phyloP scores from a whole-genome alignment of 2,888 invertebrate species.

The Ditylenchus weischeri region DNA sequence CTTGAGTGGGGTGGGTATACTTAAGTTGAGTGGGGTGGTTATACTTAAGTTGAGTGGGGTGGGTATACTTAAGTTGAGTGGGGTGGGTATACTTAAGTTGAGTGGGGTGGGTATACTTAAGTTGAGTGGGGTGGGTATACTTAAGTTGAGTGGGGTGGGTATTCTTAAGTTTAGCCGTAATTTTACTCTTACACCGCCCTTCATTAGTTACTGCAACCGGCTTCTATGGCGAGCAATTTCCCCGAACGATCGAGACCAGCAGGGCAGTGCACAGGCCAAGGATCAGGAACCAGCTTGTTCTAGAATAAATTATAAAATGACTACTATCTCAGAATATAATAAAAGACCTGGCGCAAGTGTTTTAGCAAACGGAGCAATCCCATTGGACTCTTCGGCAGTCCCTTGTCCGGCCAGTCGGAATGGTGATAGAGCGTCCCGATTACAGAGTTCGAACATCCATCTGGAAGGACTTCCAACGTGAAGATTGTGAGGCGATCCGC shows the following conservation, averaged over 20 bases:
- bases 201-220: slow-evolving; percentile 21
- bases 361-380: slow-evolving; percentile 27
- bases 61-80: too few species aligned
- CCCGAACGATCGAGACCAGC: slow-evolving; percentile 33
- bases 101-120: too few species aligned
- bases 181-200: too few species aligned
- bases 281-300: slow-evolving; percentile 8
- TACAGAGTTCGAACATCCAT: slow-evolving; percentile 32
- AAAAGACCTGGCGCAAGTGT: neutral
- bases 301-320: neutral
- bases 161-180: too few species aligned
- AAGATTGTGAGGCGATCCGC: slow-evolving; percentile 23
- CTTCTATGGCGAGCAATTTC: slow-evolving; percentile 24
- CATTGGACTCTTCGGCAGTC: slow-evolving; percentile 25
- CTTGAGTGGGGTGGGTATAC: too few species aligned
- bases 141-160: too few species aligned
- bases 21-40: too few species aligned
- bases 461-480: slow-evolving; percentile 30
- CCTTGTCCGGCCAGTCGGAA: slow-evolving; percentile 31
- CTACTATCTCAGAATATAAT: too few species aligned
- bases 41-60: too few species aligned
- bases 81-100: too few species aligned
- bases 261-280: slow-evolving; percentile 28
- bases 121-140: too few species aligned
- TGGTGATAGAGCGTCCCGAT: slow-evolving; percentile 25